Evolutionary conservation across 2,113 vertebrate species (phyloP), one percentile per base, ranked within the genome.

Genomic region (Marmota flaviventris): DNA sequence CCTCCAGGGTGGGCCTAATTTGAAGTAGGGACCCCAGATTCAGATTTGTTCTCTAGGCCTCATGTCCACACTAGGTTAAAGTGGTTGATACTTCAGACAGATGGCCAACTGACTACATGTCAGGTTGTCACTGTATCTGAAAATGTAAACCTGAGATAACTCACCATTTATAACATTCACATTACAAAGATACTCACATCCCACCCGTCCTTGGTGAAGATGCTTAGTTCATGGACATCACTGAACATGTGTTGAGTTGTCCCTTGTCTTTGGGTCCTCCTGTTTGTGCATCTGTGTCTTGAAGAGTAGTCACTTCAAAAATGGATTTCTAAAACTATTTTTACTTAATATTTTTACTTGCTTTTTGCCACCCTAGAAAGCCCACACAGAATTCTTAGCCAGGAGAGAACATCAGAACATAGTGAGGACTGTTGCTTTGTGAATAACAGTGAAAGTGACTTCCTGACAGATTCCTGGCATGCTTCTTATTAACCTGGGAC

Each of bases 281-380:
- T 83, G 18, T 93, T 89, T 84, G 82, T 97, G 4, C 37, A n/a
- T 92, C 84, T 95, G 42, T 91, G 48, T 78, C 69, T 89, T 78
- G 67, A 94, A 78, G 39, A 86, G 37, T 53, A 67, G 77, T 37
- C 67, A 34, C 29, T 85, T 93, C 90, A 70, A 94, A 84, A 27
- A 77, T 48, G 12, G 12, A 7, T 32, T 34, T 77, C 87, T 91
- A 20, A 81, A 63, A 37, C 89, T 77, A 27, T 79, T 72, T 37
- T 45, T 34, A 89, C 87, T 72, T 73, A 58, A 56, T 75, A 27
- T 75, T 95, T 94, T 93, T 87, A 37, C 61, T 97, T 82, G 48
- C 39, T 89, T 89, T 73, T 90, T 61, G 81, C 67, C 32, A 53
- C 58, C n/a, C 42, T 70, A 76, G 42, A 92, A 92, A 92, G 24